A percentile compares a stretch with the other conserved stretches of the same genome.
phyloP scores from a whole-genome alignment of 2,888 invertebrate species.

The Coleophora flavipennella region DNA sequence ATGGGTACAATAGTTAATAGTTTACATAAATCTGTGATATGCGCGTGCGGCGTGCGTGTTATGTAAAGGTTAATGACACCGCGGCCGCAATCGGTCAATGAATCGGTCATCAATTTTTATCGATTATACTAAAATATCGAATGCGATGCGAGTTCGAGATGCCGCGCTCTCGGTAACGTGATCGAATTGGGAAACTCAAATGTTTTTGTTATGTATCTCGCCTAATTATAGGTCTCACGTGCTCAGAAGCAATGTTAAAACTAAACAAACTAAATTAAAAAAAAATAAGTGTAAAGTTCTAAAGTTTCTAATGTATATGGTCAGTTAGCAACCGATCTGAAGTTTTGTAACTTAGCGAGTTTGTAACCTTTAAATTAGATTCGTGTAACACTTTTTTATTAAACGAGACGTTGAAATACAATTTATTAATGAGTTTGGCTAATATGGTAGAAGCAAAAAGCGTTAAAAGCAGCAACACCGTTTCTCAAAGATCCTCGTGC shows the following conservation, averaged over 20 bases:
- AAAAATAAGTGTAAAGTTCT: too few relatives aligned
- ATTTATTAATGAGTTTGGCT: conserved; percentile 50
- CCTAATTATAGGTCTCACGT: too few relatives aligned
- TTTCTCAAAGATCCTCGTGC: conserved; percentile 61
- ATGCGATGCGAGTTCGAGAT: conserved; percentile 16
- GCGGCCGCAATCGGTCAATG: too few relatives aligned
- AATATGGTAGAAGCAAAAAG: conserved; percentile 56
- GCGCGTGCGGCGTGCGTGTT: conserved; percentile 12
- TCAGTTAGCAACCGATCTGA: conserved; percentile 37
- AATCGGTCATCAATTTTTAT: conserved; percentile 18
- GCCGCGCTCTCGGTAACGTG: conserved; percentile 36
- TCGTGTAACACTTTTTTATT: conserved; percentile 19
- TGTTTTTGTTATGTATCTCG: too few relatives aligned
- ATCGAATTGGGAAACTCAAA: conserved; percentile 28
- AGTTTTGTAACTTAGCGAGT: conserved; percentile 46
- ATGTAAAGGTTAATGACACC: conserved; percentile 31
- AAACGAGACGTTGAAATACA: conserved; percentile 40
- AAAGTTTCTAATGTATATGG: too few relatives aligned
- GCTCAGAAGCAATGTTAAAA: too few relatives aligned
- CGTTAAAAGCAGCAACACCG: conserved; percentile 45
- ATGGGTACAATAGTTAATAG: conserved; percentile 10
- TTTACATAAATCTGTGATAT: conserved; percentile 19
- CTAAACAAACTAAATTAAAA: too few relatives aligned
- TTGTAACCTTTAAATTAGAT: conserved; percentile 41
- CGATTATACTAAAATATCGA: conserved; percentile 18